A percentile compares a stretch with the other conserved stretches of the same genome.
phyloP scores from a whole-genome alignment of 2,888 invertebrate species.

The Torymus tubicola region DNA sequence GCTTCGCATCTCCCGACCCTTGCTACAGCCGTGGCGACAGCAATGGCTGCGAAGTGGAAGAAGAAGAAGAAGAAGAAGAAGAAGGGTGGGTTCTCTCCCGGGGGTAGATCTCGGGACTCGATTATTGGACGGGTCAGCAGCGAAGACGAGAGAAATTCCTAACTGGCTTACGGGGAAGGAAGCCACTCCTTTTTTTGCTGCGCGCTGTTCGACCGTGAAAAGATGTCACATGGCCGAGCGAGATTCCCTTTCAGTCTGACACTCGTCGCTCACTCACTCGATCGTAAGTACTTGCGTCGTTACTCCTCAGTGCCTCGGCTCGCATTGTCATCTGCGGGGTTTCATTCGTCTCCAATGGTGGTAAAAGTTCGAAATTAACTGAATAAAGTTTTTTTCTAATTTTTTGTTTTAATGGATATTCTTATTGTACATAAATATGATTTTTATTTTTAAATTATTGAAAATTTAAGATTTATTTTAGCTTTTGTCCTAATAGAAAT shows the following conservation, averaged over 20 bases:
- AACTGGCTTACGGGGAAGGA: conserved; percentile 33
- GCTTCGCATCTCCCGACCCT: background rate
- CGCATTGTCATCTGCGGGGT: no score
- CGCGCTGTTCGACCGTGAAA: conserved; percentile 52
- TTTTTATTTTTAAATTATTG: no score
- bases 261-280: conserved; percentile 3
- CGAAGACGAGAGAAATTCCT: conserved; percentile 27
- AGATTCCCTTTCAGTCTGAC: conserved; percentile 36
- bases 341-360: no score
- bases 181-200: conserved; percentile 55
- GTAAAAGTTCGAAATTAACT: no score
- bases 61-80: background rate
- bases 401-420: no score
- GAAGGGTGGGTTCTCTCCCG: conserved; percentile 34
- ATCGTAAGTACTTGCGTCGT: background rate
- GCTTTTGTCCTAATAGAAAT: no score
- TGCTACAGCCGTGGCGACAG: no score
- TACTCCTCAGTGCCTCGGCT: no score
- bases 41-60: background rate
- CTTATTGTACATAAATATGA: no score
- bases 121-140: conserved; percentile 46
- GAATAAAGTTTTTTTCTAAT: no score
- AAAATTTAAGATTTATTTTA: no score
- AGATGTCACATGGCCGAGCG: conserved; percentile 49
- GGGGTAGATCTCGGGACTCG: conserved; percentile 35